Base-by-base conservation (phyloP, 35 echinoderm and acorn worm genomes). In the Anneissia japonica region DNA sequence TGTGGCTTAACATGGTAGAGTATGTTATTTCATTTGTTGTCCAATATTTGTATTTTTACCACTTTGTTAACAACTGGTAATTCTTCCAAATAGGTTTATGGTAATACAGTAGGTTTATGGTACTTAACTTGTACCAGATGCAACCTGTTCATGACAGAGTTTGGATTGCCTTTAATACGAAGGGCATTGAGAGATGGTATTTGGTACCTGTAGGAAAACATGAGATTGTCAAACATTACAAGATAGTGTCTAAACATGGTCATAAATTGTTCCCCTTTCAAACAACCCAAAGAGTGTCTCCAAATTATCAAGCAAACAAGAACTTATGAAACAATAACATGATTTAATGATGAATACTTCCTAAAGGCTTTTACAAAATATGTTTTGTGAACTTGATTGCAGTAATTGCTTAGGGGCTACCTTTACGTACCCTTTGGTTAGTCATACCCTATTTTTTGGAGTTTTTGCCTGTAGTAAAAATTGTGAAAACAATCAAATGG, bases 331-430 rank as follows among this genome's bases (percentile, higher is more conserved):
- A 64, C 21, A 19, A 64, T 64, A 64, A 64, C 51, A 64, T 64
- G 51, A 64, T 64, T 64, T 64, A 64, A 64, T 64, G 51, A 64
- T n/a, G n/a, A n/a, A n/a, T n/a, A n/a, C n/a, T n/a, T n/a, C n/a
- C n/a, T n/a, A n/a, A n/a, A n/a, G n/a, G n/a, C n/a, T n/a, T n/a
- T n/a, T n/a, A n/a, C n/a, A n/a, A n/a, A n/a, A n/a, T n/a, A n/a
- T n/a, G n/a, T n/a, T n/a, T n/a, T n/a, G n/a, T n/a, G n/a, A n/a
- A n/a, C n/a, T n/a, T n/a, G n/a, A n/a, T n/a, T n/a, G n/a, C n/a
- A n/a, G n/a, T n/a, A n/a, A n/a, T n/a, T n/a, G n/a, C n/a, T n/a
- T n/a, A n/a, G n/a, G n/a, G n/a, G n/a, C n/a, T n/a, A n/a, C n/a
- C n/a, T n/a, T n/a, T n/a, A n/a, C n/a, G n/a, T n/a, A n/a, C n/a